Evolutionary conservation across 2,797 vertebrate species (phyloP), one percentile per base, ranked within the genome.

Genomic region (Momotus momota): DNA sequence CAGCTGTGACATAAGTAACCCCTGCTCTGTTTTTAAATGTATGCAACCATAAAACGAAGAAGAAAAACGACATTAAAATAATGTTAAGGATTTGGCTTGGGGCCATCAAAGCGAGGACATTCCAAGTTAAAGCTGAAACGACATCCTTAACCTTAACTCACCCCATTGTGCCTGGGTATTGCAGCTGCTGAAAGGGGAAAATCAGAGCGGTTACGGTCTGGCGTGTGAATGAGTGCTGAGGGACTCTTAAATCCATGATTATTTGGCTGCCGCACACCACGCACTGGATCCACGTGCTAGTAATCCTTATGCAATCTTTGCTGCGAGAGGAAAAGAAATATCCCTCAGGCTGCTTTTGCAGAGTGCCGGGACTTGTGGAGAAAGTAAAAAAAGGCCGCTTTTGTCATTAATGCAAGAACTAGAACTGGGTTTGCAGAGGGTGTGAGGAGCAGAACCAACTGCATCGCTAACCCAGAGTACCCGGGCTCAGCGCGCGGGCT

Each of bases 1-100:
- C 98, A 98, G 97, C 98, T 98, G 97, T 97, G 98, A 98, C 97
- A 97, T 57, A 77, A 92, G 92, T 98, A 97, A 98, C 97, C 97
- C 95, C 96, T 96, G 94, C 94, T 97, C 96, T 97, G 95, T 87
- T 95, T 97, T 94, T 95, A 92, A 97, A 96, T 74, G 91, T 95
- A 96, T 97, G 95, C 97, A 97, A 96, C 97, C 97, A 97, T 97
- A 95, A 92, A 98, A 97, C n/a, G 80, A 97, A 98, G 97, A 98
- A 71, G 95, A 85, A 95, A 97, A 96, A 94, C 19, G 86, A 96
- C 96, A 94, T 96, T 96, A 96, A 96, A 96, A 93, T 94, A 84
- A 95, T 70, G 84, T 97, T 96, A 94, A 94, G 94, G 92, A 96
- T 96, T 97, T 98, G 97, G 97, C 97, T 78, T 26, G 46, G 51